A percentile compares a stretch with the other conserved stretches of the same genome.
These are phyloP conservation scores for Aplidium turbinatum DNA, from an alignment of 23 tunicate species.

Conservation along the genomic window DNA sequence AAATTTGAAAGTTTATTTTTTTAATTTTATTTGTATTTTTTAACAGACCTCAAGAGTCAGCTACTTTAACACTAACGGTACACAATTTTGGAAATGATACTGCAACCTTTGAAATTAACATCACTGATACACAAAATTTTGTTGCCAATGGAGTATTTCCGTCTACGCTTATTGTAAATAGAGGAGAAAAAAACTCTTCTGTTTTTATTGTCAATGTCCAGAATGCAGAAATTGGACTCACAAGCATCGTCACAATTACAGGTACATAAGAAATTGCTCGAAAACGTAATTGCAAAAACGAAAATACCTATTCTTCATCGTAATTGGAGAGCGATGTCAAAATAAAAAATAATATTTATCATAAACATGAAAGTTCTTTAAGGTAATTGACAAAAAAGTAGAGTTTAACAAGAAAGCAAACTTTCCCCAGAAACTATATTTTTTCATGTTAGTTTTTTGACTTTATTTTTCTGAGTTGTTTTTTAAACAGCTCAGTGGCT, in stretches of 20 bases:
- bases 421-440: no score
- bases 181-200: neutral
- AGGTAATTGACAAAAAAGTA: no score
- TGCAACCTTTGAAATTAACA: constrained; percentile 12
- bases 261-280: constrained; percentile 23
- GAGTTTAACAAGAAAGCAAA: no score
- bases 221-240: constrained; percentile 4
- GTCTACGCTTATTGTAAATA: constrained; percentile 6
- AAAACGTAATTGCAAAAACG: no score
- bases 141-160: neutral
- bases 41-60: constrained; percentile 5
- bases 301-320: no score
- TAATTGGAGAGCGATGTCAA: no score
- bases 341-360: no score
- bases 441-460: neutral
- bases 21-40: no score
- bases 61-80: constrained; percentile 8
- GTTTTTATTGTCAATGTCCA: neutral
- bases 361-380: no score
- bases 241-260: constrained; percentile 33
- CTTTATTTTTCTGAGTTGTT: no score
- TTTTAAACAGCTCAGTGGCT: no score
- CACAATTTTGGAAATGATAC: neutral
- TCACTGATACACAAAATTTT: constrained; percentile 17
- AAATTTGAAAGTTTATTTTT: no score